A percentile compares a stretch with the other conserved stretches of the same genome.
Conservation (phyloP, 2,888 invertebrate genomes). For the Myopa testacea region DNA sequence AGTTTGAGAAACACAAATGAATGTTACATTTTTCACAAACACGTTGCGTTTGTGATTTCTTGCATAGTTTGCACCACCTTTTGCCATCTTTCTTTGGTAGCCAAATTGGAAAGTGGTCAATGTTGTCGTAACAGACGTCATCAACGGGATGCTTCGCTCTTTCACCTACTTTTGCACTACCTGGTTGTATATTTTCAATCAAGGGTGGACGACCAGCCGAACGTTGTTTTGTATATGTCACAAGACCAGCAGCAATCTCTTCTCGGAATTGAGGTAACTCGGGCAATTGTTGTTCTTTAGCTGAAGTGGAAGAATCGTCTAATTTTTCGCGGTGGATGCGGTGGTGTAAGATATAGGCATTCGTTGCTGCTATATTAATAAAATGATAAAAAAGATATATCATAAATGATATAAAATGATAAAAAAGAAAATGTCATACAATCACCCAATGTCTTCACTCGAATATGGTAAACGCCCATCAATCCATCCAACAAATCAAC, state of each 20-base stretch:
- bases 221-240: slow-evolving; percentile 37
- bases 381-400: slow-evolving; percentile 34
- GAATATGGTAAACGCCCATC: slow-evolving; percentile 37
- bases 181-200: background rate
- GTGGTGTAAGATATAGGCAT: slow-evolving; percentile 34
- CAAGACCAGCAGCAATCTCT: slow-evolving; percentile 43
- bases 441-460: slow-evolving; percentile 16
- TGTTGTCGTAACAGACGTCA: slow-evolving; percentile 38
- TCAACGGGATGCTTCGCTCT: slow-evolving; percentile 34
- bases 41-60: slow-evolving; percentile 33
- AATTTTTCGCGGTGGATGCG: slow-evolving; percentile 18
- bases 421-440: background rate
- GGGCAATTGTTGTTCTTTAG: slow-evolving; percentile 35
- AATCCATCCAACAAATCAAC: slow-evolving; percentile 39
- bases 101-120: slow-evolving; percentile 12
- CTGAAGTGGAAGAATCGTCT: slow-evolving; percentile 16
- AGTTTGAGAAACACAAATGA: slow-evolving; percentile 34
- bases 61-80: slow-evolving; percentile 36
- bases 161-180: slow-evolving; percentile 25
- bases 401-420: background rate
- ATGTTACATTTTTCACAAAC: slow-evolving; percentile 29
- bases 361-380: slow-evolving; percentile 35
- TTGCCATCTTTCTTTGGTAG: slow-evolving; percentile 36
- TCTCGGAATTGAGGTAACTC: slow-evolving; percentile 43
- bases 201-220: slow-evolving; percentile 3